Evolutionary conservation across 2,888 invertebrate genomes (phyloP), one percentile per base, ranked within the genome.

Genomic region (Catocala fraxini): DNA sequence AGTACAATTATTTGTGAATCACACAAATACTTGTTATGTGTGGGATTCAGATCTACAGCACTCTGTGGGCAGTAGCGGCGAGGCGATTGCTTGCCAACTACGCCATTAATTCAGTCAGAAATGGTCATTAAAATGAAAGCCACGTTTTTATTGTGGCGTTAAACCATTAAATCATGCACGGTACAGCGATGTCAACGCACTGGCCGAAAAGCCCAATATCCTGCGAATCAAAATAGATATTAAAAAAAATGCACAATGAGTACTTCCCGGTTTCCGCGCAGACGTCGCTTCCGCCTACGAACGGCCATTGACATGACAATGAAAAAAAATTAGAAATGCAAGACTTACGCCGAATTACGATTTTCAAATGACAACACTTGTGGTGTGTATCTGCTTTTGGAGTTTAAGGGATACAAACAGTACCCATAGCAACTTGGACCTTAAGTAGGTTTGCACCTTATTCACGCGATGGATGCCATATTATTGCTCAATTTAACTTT

Each of bases 141-240:
- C 54, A 63, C 59, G 54, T 63, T n/a, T 39, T 4, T 13, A 10
- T 39, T 7, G 13, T 54, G 75, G 75, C 71, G 69, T 69, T 73
- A 77, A 73, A 62, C 68, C 51, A 70, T 73, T 71, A 65, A 71
- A 65, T 77, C 64, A 71, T 72, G 34, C 65, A 48, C 53, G 68
- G 63, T 61, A 71, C 65, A 59, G 57, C 65, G 63, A 75, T 51
- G 85, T 85, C 86, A 86, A 77, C 62, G 84, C 47, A 72, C 83
- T 66, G 68, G 10, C 58, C 77, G 73, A 81, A 88, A 86, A 77
- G 73, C 74, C 75, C 82, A 82, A 88, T 89, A 88, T 93, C 93
- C 93, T 92, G 91, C 89, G 85, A 89, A 91, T 85, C 70, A 81
- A 89, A 90, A 92, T 89, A 90, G 89, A 87, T 83, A 81, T 82